Evolutionary conservation across 2,113 vertebrate species (phyloP).

Genomic region (Paraplagusia blochii): DNA sequence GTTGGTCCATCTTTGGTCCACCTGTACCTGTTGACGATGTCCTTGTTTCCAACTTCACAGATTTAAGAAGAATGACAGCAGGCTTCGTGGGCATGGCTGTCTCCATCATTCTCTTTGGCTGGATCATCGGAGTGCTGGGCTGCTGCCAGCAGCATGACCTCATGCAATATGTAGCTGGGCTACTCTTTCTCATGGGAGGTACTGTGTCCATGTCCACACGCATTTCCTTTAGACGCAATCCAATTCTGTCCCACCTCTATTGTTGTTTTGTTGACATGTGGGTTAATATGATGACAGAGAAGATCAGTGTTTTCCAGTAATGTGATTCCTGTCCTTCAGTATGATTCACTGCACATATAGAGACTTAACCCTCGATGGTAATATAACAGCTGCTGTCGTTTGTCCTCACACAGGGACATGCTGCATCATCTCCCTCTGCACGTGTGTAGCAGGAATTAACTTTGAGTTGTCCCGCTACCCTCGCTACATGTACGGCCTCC

Average conservation of each 20-base stretch:
- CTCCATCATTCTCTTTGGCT: conserved; percentile 91
- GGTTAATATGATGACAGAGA: conserved; percentile 4
- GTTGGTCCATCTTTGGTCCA: neutral
- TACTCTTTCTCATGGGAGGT: conserved; percentile 96
- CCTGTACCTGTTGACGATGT: neutral
- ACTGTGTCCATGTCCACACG: conserved; percentile 42
- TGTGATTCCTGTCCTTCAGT: conserved; percentile 17
- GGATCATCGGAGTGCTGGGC: conserved; percentile 89
- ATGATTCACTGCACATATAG: conserved; percentile 8
- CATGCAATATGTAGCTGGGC: conserved; percentile 93
- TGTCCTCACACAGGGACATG: conserved; percentile 82
- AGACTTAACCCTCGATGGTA: conserved; percentile 4
- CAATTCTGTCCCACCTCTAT: conserved; percentile 29
- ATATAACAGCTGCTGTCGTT: conserved; percentile 10
- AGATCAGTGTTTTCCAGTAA: conserved; percentile 35
- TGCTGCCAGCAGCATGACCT: conserved; percentile 93
- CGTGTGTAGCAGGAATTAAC: conserved; percentile 92
- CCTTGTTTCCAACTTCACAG: conserved; percentile 55
- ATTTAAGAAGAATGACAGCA: conserved; percentile 90
- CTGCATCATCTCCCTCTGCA: conserved; percentile 94
- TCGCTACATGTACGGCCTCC: conserved; percentile 88
- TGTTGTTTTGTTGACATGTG: conserved; percentile 28
- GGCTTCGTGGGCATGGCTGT: conserved; percentile 93
- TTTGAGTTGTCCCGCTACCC: conserved; percentile 93
- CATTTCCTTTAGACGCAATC: conserved; percentile 32